Base-by-base conservation (phyloP, 2,113 vertebrate genomes). In the Perca schrenkii region DNA sequence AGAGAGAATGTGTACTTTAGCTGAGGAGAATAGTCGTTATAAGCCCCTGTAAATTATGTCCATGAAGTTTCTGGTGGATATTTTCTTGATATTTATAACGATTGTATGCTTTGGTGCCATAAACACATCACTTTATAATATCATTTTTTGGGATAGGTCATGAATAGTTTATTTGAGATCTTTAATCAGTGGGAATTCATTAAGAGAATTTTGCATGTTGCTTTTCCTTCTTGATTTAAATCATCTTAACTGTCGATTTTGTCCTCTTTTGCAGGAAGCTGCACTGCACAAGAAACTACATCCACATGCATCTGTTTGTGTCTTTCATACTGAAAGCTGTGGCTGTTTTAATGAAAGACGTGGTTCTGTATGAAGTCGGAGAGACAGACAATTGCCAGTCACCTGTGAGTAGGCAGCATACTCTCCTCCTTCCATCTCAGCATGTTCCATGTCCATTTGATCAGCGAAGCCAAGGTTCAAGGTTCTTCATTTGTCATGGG, bases 201-300 rank as follows among this genome's bases (percentile, higher is more conserved):
- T 2, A 60, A 17, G 21, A 28, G 58, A 22, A 13, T 2, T 34
- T 3, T 75, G 53, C 0, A 0, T 61, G 36, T 54, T 52, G 22
- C 31, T 65, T 31, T 62, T 8, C 17, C n/a, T 6, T 64, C 46
- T 19, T 28, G 47, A 54, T 62, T 53, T 43, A 8, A 68, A 69
- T 53, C 3, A 64, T 63, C 22, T 40, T 34, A 4, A 17, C 46
- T 2, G 6, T 57, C 46, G 8, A 4, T 75, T 8, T 64, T 43
- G 4, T 79, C 70, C 69, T 49, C 16, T 85, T 49, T 76, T 36
- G 16, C 93, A 99, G 98, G 93, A 99, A 98, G 89, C 95, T 99
- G 15, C 97, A 97, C 91, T 99, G 98, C 77, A 99, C 98, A 0
- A 94, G 98, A 65, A 99, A 99, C 93, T 98, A 97, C 88, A 99